Conservation (phyloP, 2,797 vertebrate genomes). For the Acridotheres tristis region DNA sequence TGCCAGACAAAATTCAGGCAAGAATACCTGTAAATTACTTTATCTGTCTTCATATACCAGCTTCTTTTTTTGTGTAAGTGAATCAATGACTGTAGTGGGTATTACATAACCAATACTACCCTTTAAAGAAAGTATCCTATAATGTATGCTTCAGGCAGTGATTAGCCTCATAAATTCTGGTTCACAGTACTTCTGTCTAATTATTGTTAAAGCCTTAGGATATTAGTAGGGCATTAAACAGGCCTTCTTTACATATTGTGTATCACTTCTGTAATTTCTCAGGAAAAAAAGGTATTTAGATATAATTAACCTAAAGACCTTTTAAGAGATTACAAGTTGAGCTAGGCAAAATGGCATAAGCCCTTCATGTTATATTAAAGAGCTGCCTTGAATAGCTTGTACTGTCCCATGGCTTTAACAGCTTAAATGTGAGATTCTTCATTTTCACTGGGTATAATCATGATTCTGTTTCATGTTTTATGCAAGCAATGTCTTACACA, state of each 20-base stretch:
- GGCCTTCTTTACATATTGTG: conserved; percentile 10
- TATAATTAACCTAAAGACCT: conserved; percentile 53
- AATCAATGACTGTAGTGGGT: neutral
- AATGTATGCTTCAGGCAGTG: conserved; percentile 48
- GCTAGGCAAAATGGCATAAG: neutral
- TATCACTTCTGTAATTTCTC: conserved; percentile 21
- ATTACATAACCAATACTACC: neutral
- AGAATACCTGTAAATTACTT: neutral
- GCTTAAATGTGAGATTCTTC: neutral
- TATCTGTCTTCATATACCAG: neutral
- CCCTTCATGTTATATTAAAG: conserved; percentile 50
- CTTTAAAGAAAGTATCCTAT: conserved; percentile 26
- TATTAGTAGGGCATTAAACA: conserved; percentile 54
- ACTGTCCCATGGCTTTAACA: neutral
- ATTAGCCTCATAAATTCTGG: conserved; percentile 69
- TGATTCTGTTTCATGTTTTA: neutral
- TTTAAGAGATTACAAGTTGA: conserved; percentile 28
- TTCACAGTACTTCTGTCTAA: conserved; percentile 57
- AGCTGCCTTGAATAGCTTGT: neutral
- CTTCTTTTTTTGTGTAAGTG: neutral
- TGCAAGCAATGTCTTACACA: neutral
- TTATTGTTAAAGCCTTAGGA: conserved; percentile 62
- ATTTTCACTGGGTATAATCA: neutral
- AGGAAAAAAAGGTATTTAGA: neutral
- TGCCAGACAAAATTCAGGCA: neutral